Conservation (phyloP, 2,113 vertebrate genomes). For the Passer domesticus region DNA sequence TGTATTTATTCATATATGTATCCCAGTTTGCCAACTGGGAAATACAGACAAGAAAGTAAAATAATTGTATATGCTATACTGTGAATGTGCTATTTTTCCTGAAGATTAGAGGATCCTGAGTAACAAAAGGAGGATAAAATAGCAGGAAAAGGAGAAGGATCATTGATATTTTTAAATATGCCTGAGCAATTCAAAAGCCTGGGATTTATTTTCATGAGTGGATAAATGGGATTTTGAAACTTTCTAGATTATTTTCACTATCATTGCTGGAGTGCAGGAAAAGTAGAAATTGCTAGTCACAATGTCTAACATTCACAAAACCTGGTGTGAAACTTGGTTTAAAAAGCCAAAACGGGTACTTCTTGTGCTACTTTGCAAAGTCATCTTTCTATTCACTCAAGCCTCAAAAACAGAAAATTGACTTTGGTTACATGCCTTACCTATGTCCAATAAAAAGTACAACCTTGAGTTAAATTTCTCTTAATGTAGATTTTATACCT, state of each 20-base stretch:
- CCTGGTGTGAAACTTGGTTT: neutral
- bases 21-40: neutral
- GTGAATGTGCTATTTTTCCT: neutral
- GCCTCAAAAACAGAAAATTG: neutral
- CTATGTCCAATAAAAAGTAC: neutral
- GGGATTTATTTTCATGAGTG: neutral
- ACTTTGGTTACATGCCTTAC: neutral
- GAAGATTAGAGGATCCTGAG: neutral
- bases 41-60: neutral
- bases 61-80: neutral
- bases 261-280: neutral
- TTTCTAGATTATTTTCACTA: neutral
- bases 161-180: neutral
- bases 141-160: neutral
- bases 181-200: neutral
- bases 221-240: neutral
- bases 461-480: neutral
- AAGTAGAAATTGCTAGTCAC: neutral
- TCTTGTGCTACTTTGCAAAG: neutral
- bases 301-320: neutral
- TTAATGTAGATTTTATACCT: neutral
- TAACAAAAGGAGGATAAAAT: neutral
- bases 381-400: neutral
- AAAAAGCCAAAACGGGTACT: neutral
- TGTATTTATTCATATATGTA: neutral